Conservation (phyloP, 2,113 vertebrate genomes). For the Silurus asotus region DNA sequence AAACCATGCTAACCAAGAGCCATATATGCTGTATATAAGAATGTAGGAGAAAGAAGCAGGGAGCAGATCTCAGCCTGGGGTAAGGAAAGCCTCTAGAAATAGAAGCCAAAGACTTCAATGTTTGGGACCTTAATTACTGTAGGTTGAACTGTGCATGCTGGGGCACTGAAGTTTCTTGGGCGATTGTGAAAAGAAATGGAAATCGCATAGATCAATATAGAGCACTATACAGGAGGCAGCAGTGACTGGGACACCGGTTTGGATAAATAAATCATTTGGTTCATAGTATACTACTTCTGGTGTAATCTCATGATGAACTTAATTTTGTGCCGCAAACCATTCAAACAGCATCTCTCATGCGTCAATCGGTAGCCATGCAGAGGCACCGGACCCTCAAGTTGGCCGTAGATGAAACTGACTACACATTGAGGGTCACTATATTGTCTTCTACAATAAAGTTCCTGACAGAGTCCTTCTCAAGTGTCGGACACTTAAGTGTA, state of each 20-base stretch:
- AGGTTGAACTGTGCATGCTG: not conserved
- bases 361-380: too few relatives aligned
- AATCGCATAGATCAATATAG: not conserved
- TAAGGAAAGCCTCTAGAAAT: not conserved
- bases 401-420: too few relatives aligned
- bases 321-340: too few relatives aligned
- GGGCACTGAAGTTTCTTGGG: too few relatives aligned
- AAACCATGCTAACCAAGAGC: not conserved
- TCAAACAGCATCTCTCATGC: too few relatives aligned
- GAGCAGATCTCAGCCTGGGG: constrained; percentile 1
- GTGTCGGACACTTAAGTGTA: too few relatives aligned
- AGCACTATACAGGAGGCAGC: not conserved
- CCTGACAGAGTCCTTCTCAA: too few relatives aligned
- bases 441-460: too few relatives aligned
- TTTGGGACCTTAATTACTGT: too few relatives aligned
- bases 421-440: too few relatives aligned
- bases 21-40: not conserved
- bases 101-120: not conserved
- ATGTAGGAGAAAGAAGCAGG: not conserved
- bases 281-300: not conserved
- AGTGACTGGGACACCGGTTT: not conserved
- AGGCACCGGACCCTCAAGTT: too few relatives aligned
- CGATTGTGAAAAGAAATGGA: not conserved
- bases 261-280: not conserved
- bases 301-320: too few relatives aligned